Percentiles rank a stretch among this genome's conserved stretches.
Conservation (phyloP, 2,888 invertebrate species). For the Mellilla xanthometata region DNA sequence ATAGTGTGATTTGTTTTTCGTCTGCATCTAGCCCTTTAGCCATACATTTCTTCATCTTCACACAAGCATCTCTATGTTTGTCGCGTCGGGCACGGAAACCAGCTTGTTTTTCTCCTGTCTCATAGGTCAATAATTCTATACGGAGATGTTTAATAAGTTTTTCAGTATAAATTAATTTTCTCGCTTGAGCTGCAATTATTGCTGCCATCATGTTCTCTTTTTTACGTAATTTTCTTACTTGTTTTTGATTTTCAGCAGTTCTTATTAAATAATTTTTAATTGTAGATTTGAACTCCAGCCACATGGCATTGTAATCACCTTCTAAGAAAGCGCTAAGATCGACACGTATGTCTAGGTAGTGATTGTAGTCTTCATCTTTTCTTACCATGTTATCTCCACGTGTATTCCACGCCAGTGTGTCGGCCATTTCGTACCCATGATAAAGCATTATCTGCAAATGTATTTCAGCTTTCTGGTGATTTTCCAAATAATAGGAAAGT, state of each 20-base stretch:
- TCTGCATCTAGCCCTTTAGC: not conserved
- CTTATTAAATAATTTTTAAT: not conserved
- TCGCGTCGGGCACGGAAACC: constrained; percentile 1
- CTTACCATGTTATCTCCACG: constrained; percentile 3
- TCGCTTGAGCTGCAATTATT: constrained; percentile 3
- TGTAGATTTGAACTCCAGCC: not conserved
- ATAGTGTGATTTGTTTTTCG: not conserved
- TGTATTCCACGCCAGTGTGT: not conserved
- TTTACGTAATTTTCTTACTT: constrained; percentile 1
- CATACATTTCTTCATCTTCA: not conserved
- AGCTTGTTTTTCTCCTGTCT: constrained; percentile 7
- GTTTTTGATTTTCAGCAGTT: constrained; percentile 1
- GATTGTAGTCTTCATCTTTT: not conserved
- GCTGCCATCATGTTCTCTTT: not conserved
- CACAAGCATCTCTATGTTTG: not conserved
- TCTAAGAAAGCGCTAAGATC: not conserved
- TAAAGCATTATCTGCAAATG: constrained; percentile 3
- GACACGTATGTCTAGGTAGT: not conserved
- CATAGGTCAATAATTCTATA: not conserved
- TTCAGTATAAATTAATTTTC: not conserved
- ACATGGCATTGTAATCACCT: not conserved
- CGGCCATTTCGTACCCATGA: not conserved
- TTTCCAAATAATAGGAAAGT: not conserved
- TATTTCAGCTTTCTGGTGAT: not conserved
- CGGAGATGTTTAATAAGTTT: not conserved